Conservation (phyloP, 2,888 invertebrate genomes). For the Eurytoma adleriae region DNA sequence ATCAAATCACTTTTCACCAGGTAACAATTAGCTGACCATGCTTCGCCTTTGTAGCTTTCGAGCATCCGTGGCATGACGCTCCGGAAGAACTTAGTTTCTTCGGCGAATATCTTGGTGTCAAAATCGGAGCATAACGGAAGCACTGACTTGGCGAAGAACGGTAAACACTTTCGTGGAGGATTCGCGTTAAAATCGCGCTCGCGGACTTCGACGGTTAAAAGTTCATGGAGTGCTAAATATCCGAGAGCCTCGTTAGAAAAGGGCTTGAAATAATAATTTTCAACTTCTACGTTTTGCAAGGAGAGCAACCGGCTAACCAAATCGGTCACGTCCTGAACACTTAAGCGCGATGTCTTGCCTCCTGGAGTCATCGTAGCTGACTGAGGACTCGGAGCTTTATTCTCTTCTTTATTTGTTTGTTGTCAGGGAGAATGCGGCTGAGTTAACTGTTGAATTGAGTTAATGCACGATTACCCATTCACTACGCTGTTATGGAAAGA, state of each 20-base stretch:
- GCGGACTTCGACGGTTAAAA: constrained; percentile 17
- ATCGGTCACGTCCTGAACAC: background rate
- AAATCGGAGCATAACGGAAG: background rate
- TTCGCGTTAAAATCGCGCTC: background rate
- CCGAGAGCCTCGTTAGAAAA: constrained; percentile 23
- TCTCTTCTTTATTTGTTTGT: too few relatives aligned
- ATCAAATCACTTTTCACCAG: constrained; percentile 12
- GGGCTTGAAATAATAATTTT: background rate
- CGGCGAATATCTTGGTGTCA: background rate
- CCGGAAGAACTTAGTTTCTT: constrained; percentile 21
- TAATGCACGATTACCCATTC: too few relatives aligned
- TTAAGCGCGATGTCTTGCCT: background rate
- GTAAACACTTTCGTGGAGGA: background rate
- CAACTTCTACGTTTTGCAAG: background rate
- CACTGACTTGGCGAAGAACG: constrained; percentile 34
- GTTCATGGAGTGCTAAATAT: constrained; percentile 22
- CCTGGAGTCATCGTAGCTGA: background rate
- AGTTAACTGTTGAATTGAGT: too few relatives aligned
- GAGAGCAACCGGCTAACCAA: background rate
- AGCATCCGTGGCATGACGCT: constrained; percentile 15
- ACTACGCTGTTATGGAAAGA: too few relatives aligned
- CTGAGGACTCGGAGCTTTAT: too few relatives aligned
- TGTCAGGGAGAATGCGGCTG: too few relatives aligned
- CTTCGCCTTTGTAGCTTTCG: background rate
- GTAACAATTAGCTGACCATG: constrained; percentile 29